Evolutionary conservation across 92 coral and sea anemone species (phyloP), one percentile per base, ranked within the genome.

Genomic region (Palythoa grandis): DNA sequence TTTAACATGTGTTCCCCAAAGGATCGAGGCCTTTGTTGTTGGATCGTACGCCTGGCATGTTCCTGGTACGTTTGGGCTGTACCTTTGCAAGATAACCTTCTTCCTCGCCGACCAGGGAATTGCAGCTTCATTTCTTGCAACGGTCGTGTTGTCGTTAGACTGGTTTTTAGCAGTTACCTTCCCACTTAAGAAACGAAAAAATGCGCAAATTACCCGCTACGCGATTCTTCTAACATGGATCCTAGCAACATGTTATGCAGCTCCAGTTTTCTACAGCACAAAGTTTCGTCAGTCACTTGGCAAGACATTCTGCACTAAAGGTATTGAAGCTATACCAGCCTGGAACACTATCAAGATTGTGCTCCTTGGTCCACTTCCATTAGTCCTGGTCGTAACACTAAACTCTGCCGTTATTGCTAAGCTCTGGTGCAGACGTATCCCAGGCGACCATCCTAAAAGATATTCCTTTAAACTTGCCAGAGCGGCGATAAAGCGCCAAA

Each of bases 321-420:
- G 74, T 52, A 60, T 65, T 22, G 39, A 80, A 52, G 47, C 9
- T 17, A 80, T 80, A 43, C 85, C 74, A 39, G 85, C 23, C 60
- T 80, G 85, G 85, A 80, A 52, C 57, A 80, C 73, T 17, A 38
- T 80, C 22, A 80, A 80, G 43, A 66, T 80, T 65, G 73, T 80
- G 57, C 12, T 80, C 5, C 23, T 80, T 12, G 85, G 85, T 1
- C 85, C 85, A 1, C 65, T 80, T 9, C 85, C 85, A 11, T 68
- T 80, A 16, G 58, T 53, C 10, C 40, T 80, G 38, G 85, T 80
- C 23, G 85, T 80, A 3, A 66, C 24, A 1, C 74, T 80, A 24
- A 80, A 80, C 53, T 66, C 40, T 11, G 85, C 85, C 43, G 85
- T 80, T 29, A 80, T 80, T 17, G 52, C 70, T 2, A 80, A 66